Base-by-base conservation (phyloP, 2,797 vertebrate species). In the Balearica regulorum region DNA sequence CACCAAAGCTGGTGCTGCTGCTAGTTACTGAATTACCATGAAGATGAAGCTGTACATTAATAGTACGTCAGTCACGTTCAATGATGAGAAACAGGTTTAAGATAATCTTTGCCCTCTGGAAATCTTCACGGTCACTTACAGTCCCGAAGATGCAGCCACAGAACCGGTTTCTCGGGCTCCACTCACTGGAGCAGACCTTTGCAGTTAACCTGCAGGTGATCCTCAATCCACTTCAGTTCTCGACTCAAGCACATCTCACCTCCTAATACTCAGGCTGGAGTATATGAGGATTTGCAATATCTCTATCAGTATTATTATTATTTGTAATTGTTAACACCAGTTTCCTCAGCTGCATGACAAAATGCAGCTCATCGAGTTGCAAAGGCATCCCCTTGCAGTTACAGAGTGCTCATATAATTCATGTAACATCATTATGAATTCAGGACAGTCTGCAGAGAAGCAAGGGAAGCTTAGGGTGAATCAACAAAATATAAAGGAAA, bases 1-100 rank as follows among this genome's bases (percentile, higher is more conserved):
- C 77, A 91, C 87, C 62, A 94, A 55, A 2, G 43, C 46, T 1
- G 8, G 49, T 79, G 89, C 85, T 93, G 72, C n/a, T 70, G 54
- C 70, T 94, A 60, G 90, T 93, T 94, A 91, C 51, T 87, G 83
- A 95, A 61, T 53, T 72, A 78, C 87, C 41, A 72, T 3, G 20
- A 83, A 83, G 64, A 73, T 62, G 57, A 49, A 76, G n/a, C 55
- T 65, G 39, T 3, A 16, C 15, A 3, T 8, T 51, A n/a, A 41
- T 29, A 68, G 37, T 35, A 77, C 25, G n/a, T 11, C 53, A 58
- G 70, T n/a, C 85, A 33, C 0, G 0, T 54, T 85, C 58, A 66
- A 39, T 43, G 41, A 70, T 6, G 26, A 66, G 37, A 26, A 49
- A 31, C 10, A 86, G 46, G 16, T 46, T 76, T 80, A 65, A 51